Percentiles rank a stretch among this genome's conserved stretches.
These are phyloP conservation scores for Crambe crambe DNA, from an alignment of 37 sponge, comb jelly and placozoan genomes.

Conservation along the genomic window DNA sequence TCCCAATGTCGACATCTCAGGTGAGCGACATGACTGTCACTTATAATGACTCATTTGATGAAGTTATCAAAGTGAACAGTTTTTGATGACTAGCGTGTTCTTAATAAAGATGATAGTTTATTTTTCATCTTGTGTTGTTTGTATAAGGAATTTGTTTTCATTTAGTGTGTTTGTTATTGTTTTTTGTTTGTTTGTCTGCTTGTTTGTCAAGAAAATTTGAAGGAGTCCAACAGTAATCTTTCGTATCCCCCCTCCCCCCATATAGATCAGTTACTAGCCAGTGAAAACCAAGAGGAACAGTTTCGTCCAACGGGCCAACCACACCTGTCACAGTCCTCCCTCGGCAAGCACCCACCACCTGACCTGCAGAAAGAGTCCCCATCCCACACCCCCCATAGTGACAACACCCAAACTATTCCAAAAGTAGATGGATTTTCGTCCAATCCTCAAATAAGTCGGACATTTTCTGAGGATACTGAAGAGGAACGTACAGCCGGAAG, in stretches of 20 bases:
- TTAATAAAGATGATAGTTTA: no score
- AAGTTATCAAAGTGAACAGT: no score
- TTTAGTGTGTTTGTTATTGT: no score
- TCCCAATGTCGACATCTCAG: background rate
- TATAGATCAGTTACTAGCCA: background rate
- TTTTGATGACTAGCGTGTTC: no score
- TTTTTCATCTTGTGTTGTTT: no score
- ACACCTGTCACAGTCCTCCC: no score
- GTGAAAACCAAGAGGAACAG: background rate
- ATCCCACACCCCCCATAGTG: background rate
- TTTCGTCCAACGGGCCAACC: conserved; percentile 7
- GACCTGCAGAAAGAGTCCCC: background rate
- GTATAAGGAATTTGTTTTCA: no score
- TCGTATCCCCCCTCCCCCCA: background rate
- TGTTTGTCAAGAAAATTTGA: no score
- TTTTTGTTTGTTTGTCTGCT: no score
- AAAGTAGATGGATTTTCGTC: background rate
- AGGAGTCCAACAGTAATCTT: background rate
- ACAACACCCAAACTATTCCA: background rate
- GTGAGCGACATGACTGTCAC: no score
- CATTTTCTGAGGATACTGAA: background rate
- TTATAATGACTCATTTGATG: no score
- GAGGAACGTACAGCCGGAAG: conserved; percentile 3
- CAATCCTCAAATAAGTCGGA: background rate
- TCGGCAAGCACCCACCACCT: background rate